These are phyloP conservation scores for Rhinolophus sinicus DNA, from an alignment of 2,113 vertebrate genomes.

Conservation along the genomic window DNA sequence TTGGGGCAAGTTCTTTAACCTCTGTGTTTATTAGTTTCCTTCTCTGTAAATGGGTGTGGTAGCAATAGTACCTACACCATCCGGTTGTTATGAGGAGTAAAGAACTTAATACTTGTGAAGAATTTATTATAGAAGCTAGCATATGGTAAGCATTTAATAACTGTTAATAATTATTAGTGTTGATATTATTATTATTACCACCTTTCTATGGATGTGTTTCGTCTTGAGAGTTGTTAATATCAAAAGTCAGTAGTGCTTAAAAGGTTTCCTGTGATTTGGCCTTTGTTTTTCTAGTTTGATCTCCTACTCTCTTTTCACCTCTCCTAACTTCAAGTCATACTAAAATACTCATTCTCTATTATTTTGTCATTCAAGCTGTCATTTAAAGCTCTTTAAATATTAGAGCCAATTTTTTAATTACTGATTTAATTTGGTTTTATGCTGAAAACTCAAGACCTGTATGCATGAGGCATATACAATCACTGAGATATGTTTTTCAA, in stretches of 20 bases:
- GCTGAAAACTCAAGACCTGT: background rate
- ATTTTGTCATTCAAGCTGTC: background rate
- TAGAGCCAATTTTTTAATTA: background rate
- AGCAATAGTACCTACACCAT: background rate
- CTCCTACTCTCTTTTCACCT: background rate
- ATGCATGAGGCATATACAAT: background rate
- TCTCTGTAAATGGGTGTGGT: background rate
- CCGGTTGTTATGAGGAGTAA: background rate
- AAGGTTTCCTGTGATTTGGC: background rate
- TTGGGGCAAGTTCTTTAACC: background rate
- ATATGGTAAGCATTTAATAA: background rate
- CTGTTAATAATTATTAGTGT: background rate
- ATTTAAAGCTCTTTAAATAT: background rate
- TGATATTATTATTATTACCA: background rate
- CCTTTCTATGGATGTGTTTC: fast-evolving
- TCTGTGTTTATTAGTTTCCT: background rate
- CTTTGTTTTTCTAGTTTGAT: background rate
- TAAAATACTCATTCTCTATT: background rate
- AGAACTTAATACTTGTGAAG: background rate
- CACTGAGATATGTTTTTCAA: background rate
- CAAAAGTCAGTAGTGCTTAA: background rate
- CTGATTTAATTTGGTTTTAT: constrained; percentile 11
- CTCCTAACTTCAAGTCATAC: background rate
- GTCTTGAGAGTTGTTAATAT: background rate
- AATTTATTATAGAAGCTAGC: background rate